Base-by-base conservation (phyloP, 2,113 vertebrate genomes). In the Stigmatopora nigra region DNA sequence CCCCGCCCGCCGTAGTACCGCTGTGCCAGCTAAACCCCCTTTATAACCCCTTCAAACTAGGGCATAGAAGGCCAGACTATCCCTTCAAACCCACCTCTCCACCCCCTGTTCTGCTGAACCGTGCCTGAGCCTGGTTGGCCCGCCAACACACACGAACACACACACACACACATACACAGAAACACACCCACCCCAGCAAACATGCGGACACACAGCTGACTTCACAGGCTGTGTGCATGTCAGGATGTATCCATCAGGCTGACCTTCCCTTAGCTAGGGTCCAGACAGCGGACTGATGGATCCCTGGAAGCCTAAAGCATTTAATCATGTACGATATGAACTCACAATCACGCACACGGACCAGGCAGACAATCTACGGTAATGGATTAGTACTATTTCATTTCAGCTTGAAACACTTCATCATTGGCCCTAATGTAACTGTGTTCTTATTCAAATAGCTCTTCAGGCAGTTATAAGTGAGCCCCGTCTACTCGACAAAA, bases 231-330 rank as follows among this genome's bases (percentile, higher is more conserved):
- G 82, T 86, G 83, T 82, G 82, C 81, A 86, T 85, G 88, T 89
- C 89, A 90, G 84, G 77, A 87, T 80, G 77, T 83, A 90, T 90
- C 84, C 81, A 90, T 90, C 87, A 88, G 66, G 72, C 82, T 88
- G 89, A 90, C 87, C 88, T 89, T 88, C 86, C 78, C 81, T 84
- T 67, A 69, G 82, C 77, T 71, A 59, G 75, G 84, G 79, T 84
- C 81, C 79, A 84, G 82, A 79, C 67, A 69, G 73, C 74, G 81
- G 79, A 79, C 82, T 71, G 83, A 84, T 82, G 71, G 81, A 81
- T 83, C 79, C 79, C 75, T 60, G 64, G 65, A 86, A 82, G 71
- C 66, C 59, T 20, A 58, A 71, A 82, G 74, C 75, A 78, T 82
- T 70, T 66, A 69, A 55, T 74, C 66, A 70, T 61, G 67, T 38